These are phyloP conservation scores for Onchidella celtica DNA, from an alignment of 2,888 invertebrate species.

Conservation along the genomic window DNA sequence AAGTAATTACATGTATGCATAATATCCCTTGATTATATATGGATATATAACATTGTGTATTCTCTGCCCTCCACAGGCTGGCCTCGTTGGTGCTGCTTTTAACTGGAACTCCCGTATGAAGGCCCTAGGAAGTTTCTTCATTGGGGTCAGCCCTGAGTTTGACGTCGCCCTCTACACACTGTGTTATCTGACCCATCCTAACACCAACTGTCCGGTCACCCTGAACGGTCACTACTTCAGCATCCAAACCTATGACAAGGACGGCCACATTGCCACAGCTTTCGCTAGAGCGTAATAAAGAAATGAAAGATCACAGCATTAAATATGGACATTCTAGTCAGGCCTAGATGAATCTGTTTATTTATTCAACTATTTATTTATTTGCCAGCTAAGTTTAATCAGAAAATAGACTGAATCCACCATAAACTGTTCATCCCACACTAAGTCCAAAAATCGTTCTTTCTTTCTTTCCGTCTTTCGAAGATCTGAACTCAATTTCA, in stretches of 20 bases:
- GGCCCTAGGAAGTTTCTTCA: slow-evolving; percentile 64
- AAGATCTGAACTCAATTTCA: no score
- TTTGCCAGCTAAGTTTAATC: no score
- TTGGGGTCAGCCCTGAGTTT: slow-evolving; percentile 88
- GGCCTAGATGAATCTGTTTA: no score
- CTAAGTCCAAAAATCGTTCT: no score
- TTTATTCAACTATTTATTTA: no score
- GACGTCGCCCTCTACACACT: slow-evolving; percentile 94
- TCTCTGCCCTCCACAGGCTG: slow-evolving; percentile 23
- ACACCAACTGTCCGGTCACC: slow-evolving; percentile 86
- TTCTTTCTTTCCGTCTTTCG: no score
- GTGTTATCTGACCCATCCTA: slow-evolving; percentile 87
- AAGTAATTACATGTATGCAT: no score
- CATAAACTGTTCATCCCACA: no score
- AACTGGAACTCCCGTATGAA: slow-evolving; percentile 42
- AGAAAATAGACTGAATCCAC: no score
- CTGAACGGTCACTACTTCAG: slow-evolving; percentile 87
- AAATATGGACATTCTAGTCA: no score
- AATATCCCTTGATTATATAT: no score
- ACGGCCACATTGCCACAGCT: slow-evolving; percentile 37
- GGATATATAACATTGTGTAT: not conserved
- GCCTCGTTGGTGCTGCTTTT: slow-evolving; percentile 40
- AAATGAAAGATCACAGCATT: not conserved
- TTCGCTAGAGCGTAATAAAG: not conserved
- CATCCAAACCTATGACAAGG: slow-evolving; percentile 84